A percentile compares a stretch with the other conserved stretches of the same genome.
Conservation (phyloP, 1,140 invertebrate genomes). For the Protaetia brevitarsis region DNA sequence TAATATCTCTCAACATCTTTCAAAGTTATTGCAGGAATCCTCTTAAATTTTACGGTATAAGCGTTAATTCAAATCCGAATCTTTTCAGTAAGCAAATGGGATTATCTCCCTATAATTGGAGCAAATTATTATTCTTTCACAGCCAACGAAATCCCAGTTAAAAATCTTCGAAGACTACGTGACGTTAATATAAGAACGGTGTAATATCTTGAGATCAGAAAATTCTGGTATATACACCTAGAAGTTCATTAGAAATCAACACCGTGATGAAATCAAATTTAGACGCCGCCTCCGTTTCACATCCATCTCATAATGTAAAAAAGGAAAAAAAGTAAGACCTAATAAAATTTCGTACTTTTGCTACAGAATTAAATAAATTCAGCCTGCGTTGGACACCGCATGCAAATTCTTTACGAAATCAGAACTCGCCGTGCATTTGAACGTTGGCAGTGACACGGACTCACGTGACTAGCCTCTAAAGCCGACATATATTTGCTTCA, state of each 20-base stretch:
- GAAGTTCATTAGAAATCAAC: neutral
- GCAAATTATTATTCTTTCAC: neutral
- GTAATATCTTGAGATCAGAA: neutral
- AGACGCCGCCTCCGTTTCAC: neutral
- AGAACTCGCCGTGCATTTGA: neutral
- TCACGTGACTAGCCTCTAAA: neutral
- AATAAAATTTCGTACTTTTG: neutral
- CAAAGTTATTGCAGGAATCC: too few relatives aligned
- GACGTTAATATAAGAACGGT: neutral
- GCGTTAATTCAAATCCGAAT: too few relatives aligned
- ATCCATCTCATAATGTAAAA: neutral
- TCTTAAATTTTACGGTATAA: too few relatives aligned
- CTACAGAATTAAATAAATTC: conserved; percentile 10
- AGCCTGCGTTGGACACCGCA: neutral
- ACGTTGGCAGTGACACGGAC: neutral
- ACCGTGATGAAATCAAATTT: conserved; percentile 1
- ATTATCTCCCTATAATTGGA: neutral
- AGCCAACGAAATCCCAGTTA: neutral
- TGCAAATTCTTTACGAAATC: conserved; percentile 4
- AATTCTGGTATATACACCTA: neutral
- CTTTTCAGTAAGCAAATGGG: neutral
- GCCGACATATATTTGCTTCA: neutral
- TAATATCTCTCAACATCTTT: too few relatives aligned
- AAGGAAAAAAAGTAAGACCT: conserved; percentile 1
- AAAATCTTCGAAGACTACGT: neutral